Evolutionary conservation across 2,888 invertebrate genomes (phyloP), one percentile per base, ranked within the genome.

Genomic region (Priocnemis perturbator): DNA sequence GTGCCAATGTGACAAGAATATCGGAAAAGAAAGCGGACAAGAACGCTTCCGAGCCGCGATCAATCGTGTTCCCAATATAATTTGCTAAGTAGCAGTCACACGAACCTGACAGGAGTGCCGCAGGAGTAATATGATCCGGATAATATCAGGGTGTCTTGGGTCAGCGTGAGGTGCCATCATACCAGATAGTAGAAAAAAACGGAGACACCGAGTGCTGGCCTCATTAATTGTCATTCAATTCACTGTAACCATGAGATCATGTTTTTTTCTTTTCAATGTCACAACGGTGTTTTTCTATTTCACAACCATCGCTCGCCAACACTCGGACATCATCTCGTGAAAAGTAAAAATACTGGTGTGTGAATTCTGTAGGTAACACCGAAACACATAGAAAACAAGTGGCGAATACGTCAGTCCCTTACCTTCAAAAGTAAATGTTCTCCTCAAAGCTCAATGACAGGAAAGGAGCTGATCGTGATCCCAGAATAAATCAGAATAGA

Each of bases 361-460:
- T 84, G 86, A 50, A 83, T 85, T 78, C 83, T 86, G 83, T 86
- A 87, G 86, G 85, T 85, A 88, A 89, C 88, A 89, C 86, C 88
- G 86, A 88, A 87, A 89, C 87, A 89, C 88, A 89, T 87, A 89
- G 85, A 88, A 85, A 85, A 88, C 85, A 88, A 88, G 86, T 88
- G 88, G 87, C 88, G 88, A 88, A 84, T 89, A 89, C 88, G 86
- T 88, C 89, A 87, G 85, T 88, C 88, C 88, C 89, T 89, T 89
- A 89, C 89, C 89, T 89, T 89, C 88, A 89, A 89, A 88, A 89
- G 89, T 89, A 89, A 89, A 87, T 87, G 88, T 89, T 89, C 89
- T 89, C 89, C 88, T 88, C 89, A 89, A 89, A 88, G 89, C 86
- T 89, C 88, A 89, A 88, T 86, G 88, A 87, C 89, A 89, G 88